Evolutionary conservation across 2,113 vertebrate genomes (phyloP), one percentile per base, ranked within the genome.

Genomic region (Anser cygnoides): DNA sequence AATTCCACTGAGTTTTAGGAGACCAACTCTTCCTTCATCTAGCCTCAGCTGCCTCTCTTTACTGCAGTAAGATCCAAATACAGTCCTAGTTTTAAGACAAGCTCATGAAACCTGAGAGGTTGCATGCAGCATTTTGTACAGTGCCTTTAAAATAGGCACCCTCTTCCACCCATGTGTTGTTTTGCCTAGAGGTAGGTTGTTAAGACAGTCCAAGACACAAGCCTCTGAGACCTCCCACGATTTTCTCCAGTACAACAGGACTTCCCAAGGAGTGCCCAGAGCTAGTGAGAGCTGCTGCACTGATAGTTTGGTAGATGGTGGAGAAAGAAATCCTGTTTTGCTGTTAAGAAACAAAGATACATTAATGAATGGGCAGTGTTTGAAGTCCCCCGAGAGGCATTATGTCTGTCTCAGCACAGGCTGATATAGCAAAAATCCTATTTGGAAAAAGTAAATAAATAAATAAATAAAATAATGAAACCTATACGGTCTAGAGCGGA

Each of bases 241-340:
- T 82, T 41, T 96, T 96, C 57, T 97, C 93, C 90, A 98, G 94
- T 46, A 97, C 85, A 37, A 96, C 98, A 94, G 98, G 97, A 39
- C 57, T 98, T 98, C 84, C 98, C 98, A 2, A 43, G 98, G 97
- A 90, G 98, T 97, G 92, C 96, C 22, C 1, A 1, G 23, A 97
- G 57, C 98, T 98, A 35, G 97, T 95, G 72, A 98, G 90, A 5
- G 96, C 97, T 4, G 84, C 97, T 86, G 98, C 97, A 91, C 94
- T 25, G 98, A 94, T 31, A 98, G 93, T 26, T 98, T 79, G 98
- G 93, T 74, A 97, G 89, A n/a, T 90, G 95, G 6, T 7, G 33
- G 26, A 13, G 37, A 37, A 70, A 85, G 25, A 58, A 93, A 71
- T 19, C 1, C 6, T 20, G 55, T 97, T 98, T 93, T 93, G 90